Percentiles rank a stretch among this genome's conserved stretches.
phyloP scores from a whole-genome alignment of 2,797 vertebrate genomes.

The Pygocentrus nattereri region DNA sequence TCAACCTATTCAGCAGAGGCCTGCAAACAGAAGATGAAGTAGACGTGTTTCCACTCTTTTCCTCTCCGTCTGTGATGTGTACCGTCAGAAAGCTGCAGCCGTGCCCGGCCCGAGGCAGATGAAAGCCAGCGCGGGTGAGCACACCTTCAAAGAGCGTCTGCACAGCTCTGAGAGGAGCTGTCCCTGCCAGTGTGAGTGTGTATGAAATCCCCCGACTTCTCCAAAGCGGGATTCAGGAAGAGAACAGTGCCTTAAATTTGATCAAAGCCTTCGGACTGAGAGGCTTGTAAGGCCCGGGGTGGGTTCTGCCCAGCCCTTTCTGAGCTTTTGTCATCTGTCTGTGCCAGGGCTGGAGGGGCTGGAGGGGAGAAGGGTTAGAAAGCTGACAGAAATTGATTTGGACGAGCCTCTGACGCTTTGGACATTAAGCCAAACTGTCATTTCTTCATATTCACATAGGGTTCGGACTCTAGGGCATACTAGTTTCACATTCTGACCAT shows the following conservation, averaged over 20 bases:
- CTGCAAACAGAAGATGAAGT: slow-evolving; percentile 22
- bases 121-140: slow-evolving; percentile 44
- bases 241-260: slow-evolving; percentile 51
- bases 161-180: slow-evolving; percentile 47
- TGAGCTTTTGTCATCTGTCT: slow-evolving; percentile 49
- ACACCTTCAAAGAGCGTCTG: slow-evolving; percentile 51
- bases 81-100: slow-evolving; percentile 32
- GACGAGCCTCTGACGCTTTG: slow-evolving; percentile 24
- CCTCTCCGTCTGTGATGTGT: slow-evolving; percentile 42
- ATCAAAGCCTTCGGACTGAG: slow-evolving; percentile 53
- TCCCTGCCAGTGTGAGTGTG: slow-evolving; percentile 25
- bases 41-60: slow-evolving; percentile 23
- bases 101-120: slow-evolving; percentile 43
- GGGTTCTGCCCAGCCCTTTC: slow-evolving; percentile 52
- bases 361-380: slow-evolving; percentile 7
- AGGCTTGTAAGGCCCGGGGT: slow-evolving; percentile 46
- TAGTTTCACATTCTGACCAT: slow-evolving; percentile 36
- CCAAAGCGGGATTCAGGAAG: slow-evolving; percentile 44
- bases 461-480: slow-evolving; percentile 28
- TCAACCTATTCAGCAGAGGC: slow-evolving; percentile 15
- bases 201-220: slow-evolving; percentile 31
- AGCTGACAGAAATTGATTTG: slow-evolving; percentile 31
- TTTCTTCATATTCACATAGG: slow-evolving; percentile 34
- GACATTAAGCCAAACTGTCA: slow-evolving; percentile 30
- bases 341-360: slow-evolving; percentile 25